A percentile compares a stretch with the other conserved stretches of the same genome.
Conservation (phyloP, 2,888 invertebrate genomes). For the Andrena dorsata region DNA sequence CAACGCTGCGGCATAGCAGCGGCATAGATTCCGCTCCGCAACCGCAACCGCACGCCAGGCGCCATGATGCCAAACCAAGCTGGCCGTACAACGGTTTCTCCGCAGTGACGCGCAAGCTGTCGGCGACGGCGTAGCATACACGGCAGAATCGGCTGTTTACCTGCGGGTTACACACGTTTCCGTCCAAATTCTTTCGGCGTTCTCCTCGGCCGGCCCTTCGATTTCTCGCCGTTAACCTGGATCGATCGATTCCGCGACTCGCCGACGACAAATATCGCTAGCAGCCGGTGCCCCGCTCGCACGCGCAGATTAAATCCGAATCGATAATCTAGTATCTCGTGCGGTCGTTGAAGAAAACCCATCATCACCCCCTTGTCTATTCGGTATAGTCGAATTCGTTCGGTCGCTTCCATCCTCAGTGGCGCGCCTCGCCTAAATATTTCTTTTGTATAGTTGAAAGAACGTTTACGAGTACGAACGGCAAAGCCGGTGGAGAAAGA, state of each 20-base stretch:
- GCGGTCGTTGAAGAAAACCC: not conserved
- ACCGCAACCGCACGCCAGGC: constrained; percentile 76
- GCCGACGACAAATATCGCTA: constrained; percentile 14
- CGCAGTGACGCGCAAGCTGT: constrained; percentile 79
- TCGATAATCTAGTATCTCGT: constrained; percentile 41
- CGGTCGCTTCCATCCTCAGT: not conserved
- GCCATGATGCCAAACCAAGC: constrained; percentile 71
- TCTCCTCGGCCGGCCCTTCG: constrained; percentile 11
- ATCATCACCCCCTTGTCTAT: not conserved
- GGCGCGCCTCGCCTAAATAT: not conserved
- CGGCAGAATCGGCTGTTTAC: constrained; percentile 38
- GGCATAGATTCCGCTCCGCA: constrained; percentile 82
- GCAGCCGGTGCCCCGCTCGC: not conserved
- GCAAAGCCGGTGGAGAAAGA: not conserved
- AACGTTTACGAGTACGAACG: not conserved
- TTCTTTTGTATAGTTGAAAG: not conserved
- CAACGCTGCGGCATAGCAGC: constrained; percentile 74
- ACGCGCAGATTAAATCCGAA: constrained; percentile 28
- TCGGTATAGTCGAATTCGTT: not conserved
- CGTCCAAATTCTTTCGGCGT: constrained; percentile 34
- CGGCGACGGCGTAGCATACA: constrained; percentile 66
- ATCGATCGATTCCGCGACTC: constrained; percentile 7
- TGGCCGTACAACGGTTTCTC: constrained; percentile 77
- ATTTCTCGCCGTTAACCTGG: not conserved
- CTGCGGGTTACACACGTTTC: constrained; percentile 65